phyloP scores from a whole-genome alignment of 2,113 vertebrate species.

The Stegastes partitus region DNA sequence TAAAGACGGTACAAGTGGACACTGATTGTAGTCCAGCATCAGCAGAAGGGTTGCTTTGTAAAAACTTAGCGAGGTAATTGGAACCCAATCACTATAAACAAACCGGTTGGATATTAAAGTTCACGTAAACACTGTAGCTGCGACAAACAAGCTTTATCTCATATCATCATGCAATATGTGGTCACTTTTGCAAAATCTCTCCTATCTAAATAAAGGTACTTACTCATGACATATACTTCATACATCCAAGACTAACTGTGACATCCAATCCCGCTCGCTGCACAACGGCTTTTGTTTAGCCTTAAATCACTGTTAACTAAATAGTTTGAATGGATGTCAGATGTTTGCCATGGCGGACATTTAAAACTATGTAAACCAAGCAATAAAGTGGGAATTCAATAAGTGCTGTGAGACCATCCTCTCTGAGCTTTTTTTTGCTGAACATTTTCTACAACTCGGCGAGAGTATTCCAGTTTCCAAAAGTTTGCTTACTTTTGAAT shows the following conservation, averaged over 20 bases:
- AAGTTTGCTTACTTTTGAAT: constrained; percentile 60
- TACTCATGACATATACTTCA: constrained; percentile 19
- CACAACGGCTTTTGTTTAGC: constrained; percentile 45
- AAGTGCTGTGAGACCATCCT: constrained; percentile 22
- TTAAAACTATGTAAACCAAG: constrained; percentile 59
- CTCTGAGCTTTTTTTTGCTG: neutral
- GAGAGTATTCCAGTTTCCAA: constrained; percentile 17
- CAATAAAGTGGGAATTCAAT: constrained; percentile 51
- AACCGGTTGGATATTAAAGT: constrained; percentile 42
- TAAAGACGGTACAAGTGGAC: constrained; percentile 41
- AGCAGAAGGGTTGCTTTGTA: constrained; percentile 41
- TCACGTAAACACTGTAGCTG: constrained; percentile 45
- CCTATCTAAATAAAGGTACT: constrained; percentile 44
- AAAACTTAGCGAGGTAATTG: constrained; percentile 38
- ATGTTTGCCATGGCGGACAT: constrained; percentile 44
- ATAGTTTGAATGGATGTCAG: constrained; percentile 51
- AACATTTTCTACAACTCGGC: neutral
- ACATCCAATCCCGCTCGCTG: constrained; percentile 35
- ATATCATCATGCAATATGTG: constrained; percentile 9
- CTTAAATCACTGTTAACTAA: constrained; percentile 50
- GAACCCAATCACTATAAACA: constrained; percentile 49
- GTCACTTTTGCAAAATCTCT: constrained; percentile 17
- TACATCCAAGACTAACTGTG: constrained; percentile 30
- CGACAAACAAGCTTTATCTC: constrained; percentile 31
- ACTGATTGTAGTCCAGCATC: constrained; percentile 47